Base-by-base conservation (phyloP, 2,113 vertebrate species). In the Engystomops pustulosus region DNA sequence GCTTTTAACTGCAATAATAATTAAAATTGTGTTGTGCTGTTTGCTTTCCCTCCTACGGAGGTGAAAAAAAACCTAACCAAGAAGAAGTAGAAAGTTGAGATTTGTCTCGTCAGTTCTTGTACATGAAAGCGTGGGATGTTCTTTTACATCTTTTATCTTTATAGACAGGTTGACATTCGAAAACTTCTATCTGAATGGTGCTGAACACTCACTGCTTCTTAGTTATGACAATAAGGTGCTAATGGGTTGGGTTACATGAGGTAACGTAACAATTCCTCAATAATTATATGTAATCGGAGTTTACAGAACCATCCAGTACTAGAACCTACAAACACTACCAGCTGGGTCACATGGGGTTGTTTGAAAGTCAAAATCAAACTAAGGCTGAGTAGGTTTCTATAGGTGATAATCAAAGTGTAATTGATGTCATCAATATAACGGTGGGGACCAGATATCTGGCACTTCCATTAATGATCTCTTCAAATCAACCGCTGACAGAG, bases 81-180 rank as follows among this genome's bases (percentile, higher is more conserved):
- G 53, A 25, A 23, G 20, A 55, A 38, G 51, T 58, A 41, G 51
- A 78, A 78, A 41, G 51, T 60, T 6, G 41, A 78, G 51, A 78
- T 36, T 78, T 60, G 70, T 74, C 70, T 74, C 30, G 0, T 47
- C 25, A 49, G 0, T 47, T 25, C 41, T 58, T 41, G 15, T 38
- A 78, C 38, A 58, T 41, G 4, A 53, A 58, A 60, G 75, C 75
- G 75, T 78, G 75, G 75, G 75, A n/a, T 78, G 53, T 60, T 78
- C n/a, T 58, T 15, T 25, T 0, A 25, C 10, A 32, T 55, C 32
- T 38, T 38, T 78, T 60, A 41, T 49, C n/a, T 74, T 17, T 74
- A 3, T 30, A 17, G 69, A 44, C 69, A 47, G 34, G 34, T 36
- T 78, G 14, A 41, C 75, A 60, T 25, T 25, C n/a, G 49, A 55